Evolutionary conservation across 2,113 vertebrate species (phyloP).

Genomic region (Hoplias malabaricus): DNA sequence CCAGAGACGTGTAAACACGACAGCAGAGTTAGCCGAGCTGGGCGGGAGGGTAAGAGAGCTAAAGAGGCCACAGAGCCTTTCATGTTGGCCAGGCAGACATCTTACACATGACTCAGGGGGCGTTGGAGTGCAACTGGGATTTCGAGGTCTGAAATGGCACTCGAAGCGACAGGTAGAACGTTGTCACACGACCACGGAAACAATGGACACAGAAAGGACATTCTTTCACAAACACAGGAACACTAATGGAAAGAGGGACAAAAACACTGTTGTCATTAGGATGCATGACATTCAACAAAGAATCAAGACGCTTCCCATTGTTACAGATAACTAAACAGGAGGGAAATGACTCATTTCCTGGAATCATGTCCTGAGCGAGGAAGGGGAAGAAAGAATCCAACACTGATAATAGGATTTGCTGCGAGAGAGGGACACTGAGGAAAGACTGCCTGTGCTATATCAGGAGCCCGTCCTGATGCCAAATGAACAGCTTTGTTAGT

Average conservation of each 20-base stretch:
- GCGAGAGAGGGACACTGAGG: conserved; percentile 31
- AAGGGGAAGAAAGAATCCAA: conserved; percentile 42
- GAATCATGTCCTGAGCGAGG: conserved; percentile 30
- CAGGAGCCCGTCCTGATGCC: conserved; percentile 33
- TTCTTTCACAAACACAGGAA: conserved; percentile 22
- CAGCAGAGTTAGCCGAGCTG: conserved; percentile 1
- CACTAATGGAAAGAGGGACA: background rate
- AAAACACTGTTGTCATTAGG: conserved; percentile 1
- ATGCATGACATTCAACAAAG: conserved; percentile 1
- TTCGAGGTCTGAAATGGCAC: conserved; percentile 7
- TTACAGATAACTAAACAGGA: conserved; percentile 44
- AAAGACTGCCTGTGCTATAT: conserved; percentile 41
- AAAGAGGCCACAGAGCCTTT: conserved; percentile 31
- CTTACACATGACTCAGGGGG: conserved; percentile 14
- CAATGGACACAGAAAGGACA: background rate
- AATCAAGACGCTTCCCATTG: conserved; percentile 5
- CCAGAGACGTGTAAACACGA: conserved; percentile 45
- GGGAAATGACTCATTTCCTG: conserved; percentile 51
- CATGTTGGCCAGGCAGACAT: conserved; percentile 24
- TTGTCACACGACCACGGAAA: background rate
- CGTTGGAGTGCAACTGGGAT: conserved; percentile 19
- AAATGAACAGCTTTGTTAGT: conserved; percentile 54
- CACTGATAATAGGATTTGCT: conserved; percentile 48
- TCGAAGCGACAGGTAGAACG: background rate
- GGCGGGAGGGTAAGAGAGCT: conserved; percentile 5